phyloP scores from a whole-genome alignment of 2,888 invertebrate species.

The Unio delphinus region DNA sequence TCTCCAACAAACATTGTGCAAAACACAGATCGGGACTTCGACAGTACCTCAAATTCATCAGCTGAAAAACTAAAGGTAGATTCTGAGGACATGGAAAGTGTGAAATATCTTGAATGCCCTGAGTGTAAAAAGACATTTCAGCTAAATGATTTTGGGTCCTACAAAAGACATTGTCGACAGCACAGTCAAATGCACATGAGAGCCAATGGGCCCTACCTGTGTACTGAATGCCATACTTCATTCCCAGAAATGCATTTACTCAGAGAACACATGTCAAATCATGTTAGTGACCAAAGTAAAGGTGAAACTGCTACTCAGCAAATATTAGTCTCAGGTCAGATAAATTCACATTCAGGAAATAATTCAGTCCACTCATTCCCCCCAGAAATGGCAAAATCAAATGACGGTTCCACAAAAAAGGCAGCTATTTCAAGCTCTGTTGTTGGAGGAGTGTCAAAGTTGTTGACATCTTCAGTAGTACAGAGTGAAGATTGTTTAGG shows the following conservation, averaged over 20 bases:
- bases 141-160: conserved; percentile 65
- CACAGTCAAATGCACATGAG: conserved; percentile 49
- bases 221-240: conserved; percentile 47
- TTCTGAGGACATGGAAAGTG: conserved; percentile 33
- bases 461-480: no score
- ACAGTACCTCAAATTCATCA: conserved; percentile 5
- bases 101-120: conserved; percentile 57
- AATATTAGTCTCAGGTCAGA: no score
- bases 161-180: conserved; percentile 62
- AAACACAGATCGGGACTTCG: neutral
- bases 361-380: no score
- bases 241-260: conserved; percentile 41
- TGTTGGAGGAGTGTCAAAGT: no score
- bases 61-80: conserved; percentile 3
- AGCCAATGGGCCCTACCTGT: conserved; percentile 43
- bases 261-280: conserved; percentile 37
- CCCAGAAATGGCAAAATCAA: no score
- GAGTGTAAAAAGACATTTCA: conserved; percentile 63
- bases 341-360: no score
- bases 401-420: no score
- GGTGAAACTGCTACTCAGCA: no score
- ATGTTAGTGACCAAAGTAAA: neutral
- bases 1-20: neutral
- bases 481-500: no score
- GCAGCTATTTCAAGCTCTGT: no score